Conservation (phyloP, 2,888 invertebrate genomes). For the Cepaea hortensis region DNA sequence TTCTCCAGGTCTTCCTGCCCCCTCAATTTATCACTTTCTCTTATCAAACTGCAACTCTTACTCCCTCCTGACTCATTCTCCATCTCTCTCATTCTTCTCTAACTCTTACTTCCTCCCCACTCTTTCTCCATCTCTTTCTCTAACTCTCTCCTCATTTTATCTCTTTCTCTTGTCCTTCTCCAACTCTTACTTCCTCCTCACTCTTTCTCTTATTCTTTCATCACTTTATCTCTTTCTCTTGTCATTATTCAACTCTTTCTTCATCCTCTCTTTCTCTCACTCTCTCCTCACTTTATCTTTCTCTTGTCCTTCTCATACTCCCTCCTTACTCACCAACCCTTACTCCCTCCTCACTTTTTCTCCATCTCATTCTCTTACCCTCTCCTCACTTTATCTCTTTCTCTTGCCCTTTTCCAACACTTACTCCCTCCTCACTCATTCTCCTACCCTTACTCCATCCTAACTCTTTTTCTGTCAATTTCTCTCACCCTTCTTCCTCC, state of each 20-base stretch:
- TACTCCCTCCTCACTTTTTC: not conserved
- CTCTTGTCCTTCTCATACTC: conserved; percentile 7
- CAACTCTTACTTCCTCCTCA: not conserved
- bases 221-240: conserved; percentile 1
- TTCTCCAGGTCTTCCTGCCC: conserved; percentile 15
- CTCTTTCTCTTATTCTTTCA: not conserved
- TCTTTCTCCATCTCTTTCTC: not conserved
- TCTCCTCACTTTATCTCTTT: not conserved
- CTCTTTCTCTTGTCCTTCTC: not conserved
- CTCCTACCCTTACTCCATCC: conserved; percentile 15
- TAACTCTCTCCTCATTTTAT: not conserved
- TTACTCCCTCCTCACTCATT: not conserved
- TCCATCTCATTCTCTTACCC: not conserved
- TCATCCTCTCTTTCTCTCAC: not conserved
- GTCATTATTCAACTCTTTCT: conserved; percentile 19
- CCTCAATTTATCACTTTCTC: not conserved
- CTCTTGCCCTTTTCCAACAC: not conserved
- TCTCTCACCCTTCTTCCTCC: not conserved
- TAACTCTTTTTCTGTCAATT: not conserved
- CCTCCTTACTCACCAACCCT: conserved; percentile 13
- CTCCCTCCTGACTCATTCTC: conserved; percentile 24
- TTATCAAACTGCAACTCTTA: not conserved
- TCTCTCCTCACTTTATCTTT: conserved; percentile 5
- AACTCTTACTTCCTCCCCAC: not conserved
- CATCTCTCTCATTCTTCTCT: conserved; percentile 3